Evolutionary conservation across 2,113 vertebrate species (phyloP).

Genomic region (Saccopteryx bilineata): DNA sequence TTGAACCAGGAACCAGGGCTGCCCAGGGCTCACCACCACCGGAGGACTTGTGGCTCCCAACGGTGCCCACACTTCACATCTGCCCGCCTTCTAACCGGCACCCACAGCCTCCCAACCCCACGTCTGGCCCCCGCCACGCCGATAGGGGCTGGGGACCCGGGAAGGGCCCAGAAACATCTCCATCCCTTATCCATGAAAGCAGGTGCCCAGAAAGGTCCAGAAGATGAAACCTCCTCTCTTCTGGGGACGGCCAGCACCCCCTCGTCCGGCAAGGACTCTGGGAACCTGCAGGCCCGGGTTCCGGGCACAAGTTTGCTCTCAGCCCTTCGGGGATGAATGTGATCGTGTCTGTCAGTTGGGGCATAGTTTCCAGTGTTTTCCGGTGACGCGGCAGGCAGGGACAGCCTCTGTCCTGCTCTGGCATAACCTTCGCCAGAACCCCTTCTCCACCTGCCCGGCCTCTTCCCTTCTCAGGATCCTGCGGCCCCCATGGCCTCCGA

Average conservation of each 20-base stretch:
- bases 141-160: neutral
- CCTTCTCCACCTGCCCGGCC: neutral
- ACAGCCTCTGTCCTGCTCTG: rapidly evolving
- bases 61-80: rapidly evolving
- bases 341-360: rapidly evolving
- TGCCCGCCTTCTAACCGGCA: rapidly evolving
- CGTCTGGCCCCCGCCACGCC: neutral
- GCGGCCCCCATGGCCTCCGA: neutral
- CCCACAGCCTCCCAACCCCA: neutral
- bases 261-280: neutral
- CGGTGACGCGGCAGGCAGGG: neutral
- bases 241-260: neutral
- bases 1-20: neutral
- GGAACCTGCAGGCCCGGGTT: neutral
- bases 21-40: neutral
- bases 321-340: rapidly evolving
- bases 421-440: rapidly evolving
- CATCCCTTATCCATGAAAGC: neutral
- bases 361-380: neutral
- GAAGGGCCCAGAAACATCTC: neutral
- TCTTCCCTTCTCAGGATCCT: neutral
- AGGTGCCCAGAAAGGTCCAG: neutral
- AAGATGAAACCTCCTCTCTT: neutral
- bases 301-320: neutral
- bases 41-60: neutral